phyloP scores from a whole-genome alignment of 2,888 invertebrate genomes.

The Notocelia uddmanniana region DNA sequence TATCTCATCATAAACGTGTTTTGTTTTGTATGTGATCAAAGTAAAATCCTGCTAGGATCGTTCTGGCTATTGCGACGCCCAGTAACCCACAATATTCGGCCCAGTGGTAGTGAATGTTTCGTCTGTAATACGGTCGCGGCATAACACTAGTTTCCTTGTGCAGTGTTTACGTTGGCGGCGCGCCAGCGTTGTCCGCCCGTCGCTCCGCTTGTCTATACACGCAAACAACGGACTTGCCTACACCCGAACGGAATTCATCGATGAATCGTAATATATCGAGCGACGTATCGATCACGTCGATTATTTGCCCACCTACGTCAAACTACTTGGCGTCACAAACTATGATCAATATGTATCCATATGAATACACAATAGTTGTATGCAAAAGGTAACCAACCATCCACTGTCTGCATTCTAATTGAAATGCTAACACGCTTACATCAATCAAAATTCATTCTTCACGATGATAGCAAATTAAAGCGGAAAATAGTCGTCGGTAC shows the following conservation, averaged over 20 bases:
- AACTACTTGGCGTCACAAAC: slow-evolving; percentile 63
- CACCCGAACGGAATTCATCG: slow-evolving; percentile 69
- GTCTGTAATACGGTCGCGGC: slow-evolving; percentile 85
- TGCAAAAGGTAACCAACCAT: slow-evolving; percentile 64
- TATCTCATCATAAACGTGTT: background rate
- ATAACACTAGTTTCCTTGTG: slow-evolving; percentile 86
- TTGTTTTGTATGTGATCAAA: too few relatives aligned
- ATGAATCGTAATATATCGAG: slow-evolving; percentile 66
- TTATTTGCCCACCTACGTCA: slow-evolving; percentile 65
- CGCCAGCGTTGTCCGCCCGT: slow-evolving; percentile 82
- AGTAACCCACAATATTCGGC: slow-evolving; percentile 84
- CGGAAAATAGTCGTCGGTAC: slow-evolving; percentile 19
- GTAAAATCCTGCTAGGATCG: slow-evolving; percentile 43
- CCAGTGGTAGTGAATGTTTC: slow-evolving; percentile 84
- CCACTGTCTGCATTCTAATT: slow-evolving; percentile 53
- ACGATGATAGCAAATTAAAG: background rate
- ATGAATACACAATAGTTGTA: slow-evolving; percentile 65
- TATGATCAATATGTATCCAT: slow-evolving; percentile 58
- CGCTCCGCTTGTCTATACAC: slow-evolving; percentile 70
- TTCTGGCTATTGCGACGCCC: slow-evolving; percentile 64
- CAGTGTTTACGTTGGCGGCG: slow-evolving; percentile 82
- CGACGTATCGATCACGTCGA: slow-evolving; percentile 72
- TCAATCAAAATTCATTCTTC: background rate
- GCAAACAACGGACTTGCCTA: slow-evolving; percentile 77
- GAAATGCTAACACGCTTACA: slow-evolving; percentile 46